Conservation (phyloP, 2,888 invertebrate species). For the Strigamia crassipes region DNA sequence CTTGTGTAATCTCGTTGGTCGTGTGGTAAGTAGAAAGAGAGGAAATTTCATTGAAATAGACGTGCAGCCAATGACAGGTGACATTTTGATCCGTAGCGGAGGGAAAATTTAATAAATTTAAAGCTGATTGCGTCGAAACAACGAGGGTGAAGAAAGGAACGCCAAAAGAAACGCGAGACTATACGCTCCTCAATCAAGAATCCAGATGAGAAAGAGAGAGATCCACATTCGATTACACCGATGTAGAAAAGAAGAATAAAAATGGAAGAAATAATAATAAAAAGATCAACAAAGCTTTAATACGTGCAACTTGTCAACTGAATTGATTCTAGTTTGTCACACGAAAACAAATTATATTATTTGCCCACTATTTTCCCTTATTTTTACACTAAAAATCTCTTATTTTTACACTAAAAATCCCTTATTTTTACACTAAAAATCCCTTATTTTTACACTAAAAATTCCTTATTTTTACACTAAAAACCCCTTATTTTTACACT, state of each 20-base stretch:
- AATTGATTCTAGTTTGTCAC: too few relatives aligned
- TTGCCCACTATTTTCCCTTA: too few relatives aligned
- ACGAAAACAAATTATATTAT: too few relatives aligned
- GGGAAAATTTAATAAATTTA: conserved; percentile 44
- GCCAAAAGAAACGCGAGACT: not conserved
- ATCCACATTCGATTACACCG: not conserved
- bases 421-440: too few relatives aligned
- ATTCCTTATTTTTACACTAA: too few relatives aligned
- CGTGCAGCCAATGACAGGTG: conserved; percentile 42
- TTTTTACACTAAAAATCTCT: too few relatives aligned
- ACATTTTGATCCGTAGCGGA: conserved; percentile 42
- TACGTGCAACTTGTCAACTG: too few relatives aligned
- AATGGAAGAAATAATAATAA: not conserved
- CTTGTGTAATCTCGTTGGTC: conserved; percentile 17
- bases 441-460: too few relatives aligned
- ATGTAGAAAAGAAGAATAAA: not conserved
- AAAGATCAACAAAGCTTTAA: too few relatives aligned
- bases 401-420: too few relatives aligned
- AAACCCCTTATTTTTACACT: too few relatives aligned
- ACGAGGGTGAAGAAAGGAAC: conserved; percentile 13
- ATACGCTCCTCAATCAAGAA: not conserved
- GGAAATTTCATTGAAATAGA: conserved; percentile 30
- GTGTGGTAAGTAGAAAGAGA: conserved; percentile 30
- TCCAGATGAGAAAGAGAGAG: not conserved
- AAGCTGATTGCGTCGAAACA: conserved; percentile 43